Conservation (phyloP, 2,888 invertebrate species). For the Philaethria dido region DNA sequence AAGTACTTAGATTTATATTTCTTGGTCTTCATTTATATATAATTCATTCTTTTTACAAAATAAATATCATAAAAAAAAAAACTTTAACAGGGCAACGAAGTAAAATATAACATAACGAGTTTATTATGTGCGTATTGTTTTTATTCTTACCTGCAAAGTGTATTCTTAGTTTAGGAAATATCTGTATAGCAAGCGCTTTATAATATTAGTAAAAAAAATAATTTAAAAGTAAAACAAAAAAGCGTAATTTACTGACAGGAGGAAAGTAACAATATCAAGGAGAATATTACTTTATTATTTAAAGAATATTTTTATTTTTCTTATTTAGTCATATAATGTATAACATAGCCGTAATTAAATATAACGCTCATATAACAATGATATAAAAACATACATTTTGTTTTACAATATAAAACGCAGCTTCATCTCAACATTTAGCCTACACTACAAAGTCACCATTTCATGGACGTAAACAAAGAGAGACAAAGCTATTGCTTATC, state of each 20-base stretch:
- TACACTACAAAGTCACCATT: conserved; percentile 68
- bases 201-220: too few relatives aligned
- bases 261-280: too few relatives aligned
- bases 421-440: conserved; percentile 51
- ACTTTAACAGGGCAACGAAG: neutral
- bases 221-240: too few relatives aligned
- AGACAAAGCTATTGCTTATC: conserved; percentile 66
- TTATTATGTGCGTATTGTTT: neutral
- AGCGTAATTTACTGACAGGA: too few relatives aligned
- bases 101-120: neutral
- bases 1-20: too few relatives aligned
- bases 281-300: too few relatives aligned
- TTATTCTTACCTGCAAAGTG: neutral
- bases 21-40: too few relatives aligned
- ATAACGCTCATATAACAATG: neutral
- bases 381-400: neutral
- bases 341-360: too few relatives aligned
- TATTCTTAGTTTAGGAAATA: neutral
- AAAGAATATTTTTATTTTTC: too few relatives aligned
- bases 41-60: neutral
- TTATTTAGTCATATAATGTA: too few relatives aligned
- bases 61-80: neutral
- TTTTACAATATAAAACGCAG: neutral
- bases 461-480: conserved; percentile 76
- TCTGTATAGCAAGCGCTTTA: neutral